Base-by-base conservation (phyloP, 1,140 invertebrate genomes). In the Achatina immaculata region DNA sequence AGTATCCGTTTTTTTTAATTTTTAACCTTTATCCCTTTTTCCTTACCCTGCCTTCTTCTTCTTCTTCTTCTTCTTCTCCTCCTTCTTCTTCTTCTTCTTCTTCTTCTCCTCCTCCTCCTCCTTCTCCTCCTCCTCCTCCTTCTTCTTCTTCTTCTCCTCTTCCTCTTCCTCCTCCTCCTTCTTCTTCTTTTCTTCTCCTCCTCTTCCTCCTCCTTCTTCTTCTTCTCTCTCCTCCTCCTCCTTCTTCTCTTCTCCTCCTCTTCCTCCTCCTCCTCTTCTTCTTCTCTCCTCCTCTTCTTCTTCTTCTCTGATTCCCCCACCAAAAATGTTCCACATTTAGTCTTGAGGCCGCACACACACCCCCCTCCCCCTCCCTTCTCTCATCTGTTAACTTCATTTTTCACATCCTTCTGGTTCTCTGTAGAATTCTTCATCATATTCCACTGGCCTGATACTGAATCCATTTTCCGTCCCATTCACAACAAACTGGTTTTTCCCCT, bases 141-240 rank as follows among this genome's bases (percentile, higher is more conserved):
- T 34, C 65, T 68, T 34, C 65, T 68, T 34, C 65, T 68, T 68
- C 65, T 68, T 68, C 65, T 68, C 31, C 65, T 68, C 31, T 31
- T 68, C 31, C 19, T 68, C 31, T 31, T 68, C 31, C 65, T 68
- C 31, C 19, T 68, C 31, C 65, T 68, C 31, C 19, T 68, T 68
- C 65, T 68, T 68, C 19, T 68, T 68, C 65, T 68, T 68, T 11
- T 68, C 31, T 11, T 68, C 31, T 31, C 31, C 31, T 31, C 31
- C 31, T 31, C 31, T 68, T 31, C 31, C 31, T 11, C 31, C 31
- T 31, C 31, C 31, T 31, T 68, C 31, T 19, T 68, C 31, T 34
- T 68, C 31, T 34, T 68, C 31, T 34, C 31, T 31, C 31, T 68
- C 31, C 31, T 68, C 31, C 31, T 68, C 31, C 31, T 68, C 31